Conservation (phyloP, 53 echinoderm and acorn worm genomes). For the Stichopus horrens region DNA sequence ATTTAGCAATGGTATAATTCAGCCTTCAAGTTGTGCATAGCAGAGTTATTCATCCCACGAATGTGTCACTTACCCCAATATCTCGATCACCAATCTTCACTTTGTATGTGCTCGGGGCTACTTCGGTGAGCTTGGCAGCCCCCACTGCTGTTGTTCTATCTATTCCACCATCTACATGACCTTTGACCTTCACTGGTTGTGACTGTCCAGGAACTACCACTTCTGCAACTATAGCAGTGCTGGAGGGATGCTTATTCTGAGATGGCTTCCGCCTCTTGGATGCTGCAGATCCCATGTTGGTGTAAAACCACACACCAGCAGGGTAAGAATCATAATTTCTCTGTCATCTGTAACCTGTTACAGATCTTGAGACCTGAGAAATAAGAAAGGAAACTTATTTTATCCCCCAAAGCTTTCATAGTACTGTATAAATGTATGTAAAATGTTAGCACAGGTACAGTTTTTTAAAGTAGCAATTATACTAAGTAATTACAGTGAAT, state of each 20-base stretch:
- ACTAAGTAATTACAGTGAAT: no score
- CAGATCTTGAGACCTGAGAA: no score
- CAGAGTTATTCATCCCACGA: neutral
- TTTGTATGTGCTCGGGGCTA: slow-evolving; percentile 87
- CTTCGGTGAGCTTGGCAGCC: slow-evolving; percentile 74
- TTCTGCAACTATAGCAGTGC: slow-evolving; percentile 75
- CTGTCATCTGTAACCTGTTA: no score
- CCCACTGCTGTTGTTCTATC: slow-evolving; percentile 51
- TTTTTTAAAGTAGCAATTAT: no score
- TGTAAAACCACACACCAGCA: neutral
- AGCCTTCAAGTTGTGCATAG: neutral
- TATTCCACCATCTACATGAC: slow-evolving; percentile 43
- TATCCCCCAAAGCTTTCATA: no score
- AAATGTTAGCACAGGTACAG: no score
- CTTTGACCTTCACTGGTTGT: slow-evolving; percentile 70
- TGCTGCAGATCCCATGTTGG: slow-evolving; percentile 74
- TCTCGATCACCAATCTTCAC: slow-evolving; percentile 72
- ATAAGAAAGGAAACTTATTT: no score
- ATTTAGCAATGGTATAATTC: no score
- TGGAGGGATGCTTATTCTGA: slow-evolving; percentile 43
- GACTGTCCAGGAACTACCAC: slow-evolving; percentile 77
- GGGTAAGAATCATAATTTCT: no score
- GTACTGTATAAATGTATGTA: no score
- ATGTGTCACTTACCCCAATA: slow-evolving; percentile 65
- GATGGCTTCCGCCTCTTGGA: slow-evolving; percentile 63